A percentile compares a stretch with the other conserved stretches of the same genome.
Conservation (phyloP, 2,113 vertebrate genomes). For the Zootoca vivipara region DNA sequence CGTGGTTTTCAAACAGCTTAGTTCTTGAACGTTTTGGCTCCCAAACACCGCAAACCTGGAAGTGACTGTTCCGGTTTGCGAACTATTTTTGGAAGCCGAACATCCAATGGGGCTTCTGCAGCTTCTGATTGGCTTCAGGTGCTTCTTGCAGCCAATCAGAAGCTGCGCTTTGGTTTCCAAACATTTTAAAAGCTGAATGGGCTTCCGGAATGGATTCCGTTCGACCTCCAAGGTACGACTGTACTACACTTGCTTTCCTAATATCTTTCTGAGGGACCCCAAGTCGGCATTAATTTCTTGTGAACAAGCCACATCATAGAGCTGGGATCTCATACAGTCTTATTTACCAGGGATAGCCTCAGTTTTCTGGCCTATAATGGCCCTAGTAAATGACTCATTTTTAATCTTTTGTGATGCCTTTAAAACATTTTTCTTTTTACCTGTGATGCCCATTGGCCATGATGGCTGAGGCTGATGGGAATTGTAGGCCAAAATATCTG, state of each 20-base stretch:
- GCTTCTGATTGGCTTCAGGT: no score
- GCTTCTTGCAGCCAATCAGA: no score
- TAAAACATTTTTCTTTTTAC: background rate
- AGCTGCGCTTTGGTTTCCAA: no score
- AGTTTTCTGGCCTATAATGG: background rate
- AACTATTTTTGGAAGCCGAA: no score
- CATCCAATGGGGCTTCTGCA: rapidly evolving
- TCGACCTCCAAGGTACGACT: background rate
- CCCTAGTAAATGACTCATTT: background rate
- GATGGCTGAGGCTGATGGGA: background rate
- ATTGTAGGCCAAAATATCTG: background rate
- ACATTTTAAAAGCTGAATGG: no score
- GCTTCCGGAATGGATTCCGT: no score
- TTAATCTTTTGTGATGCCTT: background rate
- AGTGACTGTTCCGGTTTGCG: no score
- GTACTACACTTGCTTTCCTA: background rate
- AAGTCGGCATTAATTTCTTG: background rate
- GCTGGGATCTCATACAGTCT: background rate
- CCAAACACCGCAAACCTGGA: no score
- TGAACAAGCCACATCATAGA: background rate
- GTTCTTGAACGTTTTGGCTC: no score
- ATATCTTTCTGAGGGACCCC: background rate
- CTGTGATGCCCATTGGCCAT: no score
- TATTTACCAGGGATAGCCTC: background rate
- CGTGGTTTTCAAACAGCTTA: no score